These are phyloP conservation scores for Numenius phaeopus DNA, from an alignment of 2,797 vertebrate species.

Conservation along the genomic window DNA sequence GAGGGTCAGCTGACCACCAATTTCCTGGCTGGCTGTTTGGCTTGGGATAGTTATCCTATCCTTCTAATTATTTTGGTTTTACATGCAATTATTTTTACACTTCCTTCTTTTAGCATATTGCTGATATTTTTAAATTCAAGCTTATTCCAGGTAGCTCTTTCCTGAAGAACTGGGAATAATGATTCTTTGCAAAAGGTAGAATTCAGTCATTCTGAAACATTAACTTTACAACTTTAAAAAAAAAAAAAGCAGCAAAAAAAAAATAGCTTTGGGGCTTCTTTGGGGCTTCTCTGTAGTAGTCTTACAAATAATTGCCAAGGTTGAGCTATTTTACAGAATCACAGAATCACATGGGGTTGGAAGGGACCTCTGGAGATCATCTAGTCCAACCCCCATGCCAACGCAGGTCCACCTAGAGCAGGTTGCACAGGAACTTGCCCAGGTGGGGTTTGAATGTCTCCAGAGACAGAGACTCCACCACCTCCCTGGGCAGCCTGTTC, in stretches of 20 bases:
- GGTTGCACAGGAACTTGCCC: too few species aligned
- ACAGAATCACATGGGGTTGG: too few species aligned
- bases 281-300: background rate
- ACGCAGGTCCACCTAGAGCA: too few species aligned
- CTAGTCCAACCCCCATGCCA: too few species aligned
- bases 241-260: background rate
- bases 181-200: background rate
- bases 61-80: slow-evolving; percentile 40
- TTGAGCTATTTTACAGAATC: background rate
- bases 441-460: too few species aligned
- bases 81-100: background rate
- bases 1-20: background rate
- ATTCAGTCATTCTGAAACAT: background rate
- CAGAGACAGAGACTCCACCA: too few species aligned
- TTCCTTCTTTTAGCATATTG: background rate
- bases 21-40: slow-evolving; percentile 21
- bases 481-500: too few species aligned
- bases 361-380: too few species aligned
- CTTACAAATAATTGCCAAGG: background rate
- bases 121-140: background rate
- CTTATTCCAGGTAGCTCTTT: background rate
- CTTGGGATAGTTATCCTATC: background rate
- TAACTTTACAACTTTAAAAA: background rate
- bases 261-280: background rate
- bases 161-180: background rate